These are phyloP conservation scores for Drosophila phalerata DNA, from an alignment of 2,888 invertebrate species.

Conservation along the genomic window DNA sequence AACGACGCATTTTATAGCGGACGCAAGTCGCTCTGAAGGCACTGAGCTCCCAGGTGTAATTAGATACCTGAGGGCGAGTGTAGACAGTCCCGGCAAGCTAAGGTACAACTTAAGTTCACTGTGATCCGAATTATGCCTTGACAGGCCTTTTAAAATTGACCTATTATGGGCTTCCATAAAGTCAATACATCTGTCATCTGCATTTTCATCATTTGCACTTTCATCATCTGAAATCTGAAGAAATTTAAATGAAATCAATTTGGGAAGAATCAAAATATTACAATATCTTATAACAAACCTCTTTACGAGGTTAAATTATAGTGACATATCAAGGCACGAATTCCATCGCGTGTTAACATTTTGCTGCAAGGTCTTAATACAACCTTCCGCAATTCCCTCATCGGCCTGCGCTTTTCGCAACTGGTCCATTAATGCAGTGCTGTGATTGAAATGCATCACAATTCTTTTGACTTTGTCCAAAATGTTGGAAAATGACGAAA, in stretches of 20 bases:
- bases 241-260: too few relatives aligned
- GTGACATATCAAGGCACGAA: not conserved
- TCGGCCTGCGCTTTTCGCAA: constrained; percentile 11
- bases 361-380: not conserved
- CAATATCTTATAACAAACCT: too few relatives aligned
- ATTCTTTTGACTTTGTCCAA: constrained; percentile 3
- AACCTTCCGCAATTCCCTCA: constrained; percentile 9
- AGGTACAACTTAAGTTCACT: not conserved
- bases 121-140: not conserved
- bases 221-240: constrained; percentile 11
- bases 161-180: constrained; percentile 3
- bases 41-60: constrained; percentile 29
- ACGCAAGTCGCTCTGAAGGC: constrained; percentile 22
- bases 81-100: not conserved
- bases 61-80: constrained; percentile 11
- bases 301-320: too few relatives aligned
- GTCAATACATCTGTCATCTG: not conserved
- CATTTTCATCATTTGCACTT: constrained; percentile 6
- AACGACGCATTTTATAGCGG: constrained; percentile 11
- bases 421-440: not conserved
- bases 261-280: too few relatives aligned
- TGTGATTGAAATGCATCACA: constrained; percentile 5
- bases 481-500: constrained; percentile 3
- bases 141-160: constrained; percentile 4
- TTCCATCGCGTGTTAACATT: not conserved